Conservation (phyloP, 2,797 vertebrate genomes). For the Epinephelus malabaricus region DNA sequence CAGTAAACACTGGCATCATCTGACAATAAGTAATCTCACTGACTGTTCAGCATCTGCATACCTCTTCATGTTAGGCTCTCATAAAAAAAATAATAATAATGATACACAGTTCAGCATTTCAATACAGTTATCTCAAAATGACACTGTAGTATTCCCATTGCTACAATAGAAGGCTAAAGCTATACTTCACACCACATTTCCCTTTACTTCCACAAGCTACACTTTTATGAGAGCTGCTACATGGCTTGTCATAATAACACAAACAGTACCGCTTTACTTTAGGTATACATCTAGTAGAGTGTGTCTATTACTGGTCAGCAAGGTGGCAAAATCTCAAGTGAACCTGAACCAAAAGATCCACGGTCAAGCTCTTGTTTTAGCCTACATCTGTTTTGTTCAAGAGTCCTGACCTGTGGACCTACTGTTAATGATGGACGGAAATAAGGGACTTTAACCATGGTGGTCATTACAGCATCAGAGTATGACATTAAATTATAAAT, state of each 20-base stretch:
- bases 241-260: slow-evolving; percentile 1
- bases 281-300: neutral
- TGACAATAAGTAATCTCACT: neutral
- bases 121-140: neutral
- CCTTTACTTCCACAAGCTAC: neutral
- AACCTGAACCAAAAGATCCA: neutral
- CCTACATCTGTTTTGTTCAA: neutral
- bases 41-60: neutral
- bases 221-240: slow-evolving; percentile 49
- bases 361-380: neutral
- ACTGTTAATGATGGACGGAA: neutral
- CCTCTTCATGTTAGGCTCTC: neutral
- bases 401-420: neutral
- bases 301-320: neutral
- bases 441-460: neutral
- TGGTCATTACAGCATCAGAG: neutral
- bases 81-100: neutral
- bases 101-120: neutral
- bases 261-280: neutral
- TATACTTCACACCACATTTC: slow-evolving; percentile 10
- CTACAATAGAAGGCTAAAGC: slow-evolving; percentile 20
- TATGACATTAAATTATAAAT: neutral
- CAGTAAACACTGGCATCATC: neutral
- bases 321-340: neutral
- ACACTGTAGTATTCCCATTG: neutral